Evolutionary conservation across 2,888 invertebrate genomes (phyloP), one percentile per base, ranked within the genome.

Genomic region (Acholoe squamosa): DNA sequence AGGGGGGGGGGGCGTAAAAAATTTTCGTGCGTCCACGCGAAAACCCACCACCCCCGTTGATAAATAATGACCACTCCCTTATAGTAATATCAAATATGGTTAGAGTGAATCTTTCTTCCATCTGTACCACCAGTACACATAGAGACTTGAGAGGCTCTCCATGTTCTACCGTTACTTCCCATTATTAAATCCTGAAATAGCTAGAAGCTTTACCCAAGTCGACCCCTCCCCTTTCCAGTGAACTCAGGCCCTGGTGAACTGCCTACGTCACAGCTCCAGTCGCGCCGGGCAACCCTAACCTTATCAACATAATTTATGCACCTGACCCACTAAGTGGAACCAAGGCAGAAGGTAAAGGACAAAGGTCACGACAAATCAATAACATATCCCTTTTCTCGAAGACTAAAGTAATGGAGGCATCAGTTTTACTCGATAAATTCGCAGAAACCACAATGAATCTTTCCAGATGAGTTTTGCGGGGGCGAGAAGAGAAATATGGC

Each of bases 231-330:
- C 71, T 25, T 71, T 71, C 25, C 61, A 61, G 12, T 61, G 22
- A n/a, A n/a, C n/a, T n/a, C 28, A 28, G 71, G 25, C 14, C 3
- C 25, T 28, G 71, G n/a, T 28, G 28, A 71, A 71, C 28, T 71
- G 71, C 71, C 84, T 51, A 84, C 84, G 84, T 84, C 84, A 86
- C 86, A 86, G 54, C 33, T 12, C 14, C 19, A 7, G 71, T 89
- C 76, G 89, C 76, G 89, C 90, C 89, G 71, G 76, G 90, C 84
- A 90, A 90, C 90, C 76, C 76, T 76, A 52, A 51, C 90, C 91
- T 93, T 84, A 94, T 95, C 94, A 94, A 93, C 94, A 95, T 95
- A 95, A 95, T 94, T 92, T 94, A 95, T 94, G 93, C 94, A 93
- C 86, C 51, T 93, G 93, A 94, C 94, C 94, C 92, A 94, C 90